phyloP scores from a whole-genome alignment of 2,113 vertebrate species.

The Mastomys coucha region DNA sequence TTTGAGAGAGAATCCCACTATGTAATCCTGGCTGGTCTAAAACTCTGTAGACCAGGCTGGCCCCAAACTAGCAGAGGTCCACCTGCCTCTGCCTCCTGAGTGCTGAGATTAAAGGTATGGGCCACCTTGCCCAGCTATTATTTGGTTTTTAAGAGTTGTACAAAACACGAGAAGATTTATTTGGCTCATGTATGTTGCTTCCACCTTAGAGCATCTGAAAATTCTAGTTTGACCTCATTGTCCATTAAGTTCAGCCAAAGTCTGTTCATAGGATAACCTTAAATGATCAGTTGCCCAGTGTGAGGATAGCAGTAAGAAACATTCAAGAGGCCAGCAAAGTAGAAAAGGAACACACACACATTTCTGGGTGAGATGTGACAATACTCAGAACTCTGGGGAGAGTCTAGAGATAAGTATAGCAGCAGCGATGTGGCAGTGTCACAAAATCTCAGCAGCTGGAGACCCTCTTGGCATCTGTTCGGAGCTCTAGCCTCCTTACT shows the following conservation, averaged over 20 bases:
- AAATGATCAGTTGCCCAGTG: background rate
- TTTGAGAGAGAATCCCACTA: background rate
- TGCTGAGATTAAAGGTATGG: background rate
- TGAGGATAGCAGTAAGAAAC: background rate
- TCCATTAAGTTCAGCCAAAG: constrained; percentile 34
- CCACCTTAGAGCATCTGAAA: constrained; percentile 39
- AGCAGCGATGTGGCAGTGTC: background rate
- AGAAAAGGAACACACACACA: background rate
- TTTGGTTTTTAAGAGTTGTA: background rate
- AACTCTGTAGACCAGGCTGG: background rate
- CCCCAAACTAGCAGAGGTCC: background rate
- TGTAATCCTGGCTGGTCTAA: background rate
- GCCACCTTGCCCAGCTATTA: background rate
- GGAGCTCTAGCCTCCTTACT: background rate
- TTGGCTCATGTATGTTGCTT: background rate
- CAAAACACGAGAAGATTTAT: constrained; percentile 7
- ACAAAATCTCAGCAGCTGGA: constrained; percentile 16
- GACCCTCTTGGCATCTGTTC: background rate
- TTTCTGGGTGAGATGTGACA: background rate
- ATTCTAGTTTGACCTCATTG: background rate
- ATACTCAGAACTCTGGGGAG: background rate
- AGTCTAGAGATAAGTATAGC: background rate
- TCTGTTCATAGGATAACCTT: constrained; percentile 19
- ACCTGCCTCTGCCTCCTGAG: background rate
- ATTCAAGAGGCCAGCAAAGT: constrained; percentile 12